Percentiles rank a stretch among this genome's conserved stretches.
Evolutionary conservation across 2,888 invertebrate species (phyloP).

Genomic region (Meiosimyza decipiens): DNA sequence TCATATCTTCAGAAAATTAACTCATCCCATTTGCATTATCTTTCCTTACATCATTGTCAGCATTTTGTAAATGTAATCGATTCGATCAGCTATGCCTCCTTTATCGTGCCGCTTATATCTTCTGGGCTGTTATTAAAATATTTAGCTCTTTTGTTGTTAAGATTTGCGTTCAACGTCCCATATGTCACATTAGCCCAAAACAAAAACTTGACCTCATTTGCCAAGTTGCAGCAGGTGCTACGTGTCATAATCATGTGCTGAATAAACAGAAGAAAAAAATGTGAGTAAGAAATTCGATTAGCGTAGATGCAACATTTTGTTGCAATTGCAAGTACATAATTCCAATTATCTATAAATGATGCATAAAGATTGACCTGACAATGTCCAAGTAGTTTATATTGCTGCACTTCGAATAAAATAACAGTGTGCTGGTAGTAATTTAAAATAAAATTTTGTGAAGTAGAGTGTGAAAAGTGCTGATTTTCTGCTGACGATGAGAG

Average conservation of each 20-base stretch:
- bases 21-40: too few relatives aligned
- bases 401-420: background rate
- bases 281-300: conserved; percentile 16
- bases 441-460: too few relatives aligned
- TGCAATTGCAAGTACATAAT: conserved; percentile 17
- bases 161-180: too few relatives aligned
- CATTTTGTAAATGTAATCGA: too few relatives aligned
- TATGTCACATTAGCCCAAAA: background rate
- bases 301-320: background rate
- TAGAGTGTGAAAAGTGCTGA: background rate
- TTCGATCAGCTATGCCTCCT: too few relatives aligned
- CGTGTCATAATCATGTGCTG: conserved; percentile 15
- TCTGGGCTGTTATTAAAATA: too few relatives aligned
- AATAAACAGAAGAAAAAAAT: background rate
- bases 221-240: conserved; percentile 25
- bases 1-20: too few relatives aligned
- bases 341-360: background rate
- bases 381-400: background rate
- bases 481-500: background rate
- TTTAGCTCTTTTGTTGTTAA: too few relatives aligned
- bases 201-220: conserved; percentile 13
- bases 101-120: too few relatives aligned
- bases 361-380: background rate
- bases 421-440: too few relatives aligned
- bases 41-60: too few relatives aligned